phyloP scores from a whole-genome alignment of 92 coral and sea anemone species.

The Pocillopora meandrina region DNA sequence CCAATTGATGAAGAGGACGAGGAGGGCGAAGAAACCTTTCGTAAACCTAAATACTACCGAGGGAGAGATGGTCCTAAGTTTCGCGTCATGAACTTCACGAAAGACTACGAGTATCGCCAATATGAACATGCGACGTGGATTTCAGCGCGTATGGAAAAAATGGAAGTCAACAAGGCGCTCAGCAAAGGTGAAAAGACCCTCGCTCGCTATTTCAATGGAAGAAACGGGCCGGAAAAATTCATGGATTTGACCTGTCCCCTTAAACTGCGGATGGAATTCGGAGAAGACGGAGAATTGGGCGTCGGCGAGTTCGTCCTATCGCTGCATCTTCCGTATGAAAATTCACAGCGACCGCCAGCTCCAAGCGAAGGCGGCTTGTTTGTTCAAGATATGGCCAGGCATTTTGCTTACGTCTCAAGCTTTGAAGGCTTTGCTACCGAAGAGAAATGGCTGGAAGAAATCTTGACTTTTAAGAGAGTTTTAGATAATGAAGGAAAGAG shows the following conservation, averaged over 20 bases:
- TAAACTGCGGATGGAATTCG: slow-evolving; percentile 53
- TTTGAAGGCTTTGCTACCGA: slow-evolving; percentile 69
- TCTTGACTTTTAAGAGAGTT: slow-evolving; percentile 37
- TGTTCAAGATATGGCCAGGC: slow-evolving; percentile 74
- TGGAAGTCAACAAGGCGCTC: slow-evolving; percentile 54
- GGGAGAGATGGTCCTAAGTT: slow-evolving; percentile 85
- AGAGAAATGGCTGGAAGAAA: slow-evolving; percentile 41
- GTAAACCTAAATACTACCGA: slow-evolving; percentile 74
- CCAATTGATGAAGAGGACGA: slow-evolving; percentile 49
- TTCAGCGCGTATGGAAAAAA: slow-evolving; percentile 58
- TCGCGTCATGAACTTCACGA: slow-evolving; percentile 69
- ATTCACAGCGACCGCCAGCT: slow-evolving; percentile 71
- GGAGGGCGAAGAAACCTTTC: slow-evolving; percentile 49
- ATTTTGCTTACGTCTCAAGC: slow-evolving; percentile 70
- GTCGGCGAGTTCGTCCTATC: slow-evolving; percentile 70
- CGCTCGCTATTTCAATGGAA: slow-evolving; percentile 71
- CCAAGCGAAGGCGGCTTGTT: slow-evolving; percentile 62
- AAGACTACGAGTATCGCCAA: slow-evolving; percentile 76
- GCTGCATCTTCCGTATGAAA: slow-evolving; percentile 80
- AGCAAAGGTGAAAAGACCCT: slow-evolving; percentile 66
- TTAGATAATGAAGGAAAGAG: slow-evolving; percentile 61
- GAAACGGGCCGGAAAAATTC: slow-evolving; percentile 77
- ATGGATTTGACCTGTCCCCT: slow-evolving; percentile 78
- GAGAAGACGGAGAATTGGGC: slow-evolving; percentile 39
- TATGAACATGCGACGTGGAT: slow-evolving; percentile 83